Conservation (phyloP, 2,888 invertebrate genomes). For the Epiblema foenella region DNA sequence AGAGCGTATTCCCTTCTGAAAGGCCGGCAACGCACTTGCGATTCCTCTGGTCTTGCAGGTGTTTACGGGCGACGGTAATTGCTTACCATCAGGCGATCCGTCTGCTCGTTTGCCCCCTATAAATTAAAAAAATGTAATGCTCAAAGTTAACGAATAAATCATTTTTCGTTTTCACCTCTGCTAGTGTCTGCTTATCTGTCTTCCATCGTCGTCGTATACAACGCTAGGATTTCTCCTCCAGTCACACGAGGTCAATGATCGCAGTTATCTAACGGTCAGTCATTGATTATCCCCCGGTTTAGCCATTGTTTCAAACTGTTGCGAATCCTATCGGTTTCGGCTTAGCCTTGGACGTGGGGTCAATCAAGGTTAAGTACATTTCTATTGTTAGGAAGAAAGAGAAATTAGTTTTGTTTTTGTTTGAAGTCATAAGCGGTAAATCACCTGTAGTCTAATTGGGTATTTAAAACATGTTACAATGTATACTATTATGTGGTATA, state of each 20-base stretch:
- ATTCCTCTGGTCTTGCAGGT: too few relatives aligned
- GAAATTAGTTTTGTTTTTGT: not conserved
- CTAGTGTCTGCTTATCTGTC: too few relatives aligned
- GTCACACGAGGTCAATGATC: not conserved
- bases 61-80: too few relatives aligned
- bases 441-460: not conserved
- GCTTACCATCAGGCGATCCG: too few relatives aligned
- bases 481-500: too few relatives aligned
- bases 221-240: constrained; percentile 1
- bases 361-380: not conserved
- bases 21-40: too few relatives aligned
- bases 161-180: too few relatives aligned
- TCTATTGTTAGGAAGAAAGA: constrained; percentile 1
- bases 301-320: constrained; percentile 1
- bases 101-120: too few relatives aligned
- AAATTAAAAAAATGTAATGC: too few relatives aligned
- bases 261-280: not conserved
- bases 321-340: constrained; percentile 2
- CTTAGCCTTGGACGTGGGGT: not conserved
- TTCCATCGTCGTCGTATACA: not conserved
- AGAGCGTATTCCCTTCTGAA: too few relatives aligned
- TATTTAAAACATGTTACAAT: too few relatives aligned
- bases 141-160: too few relatives aligned
- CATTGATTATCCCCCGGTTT: constrained; percentile 1
- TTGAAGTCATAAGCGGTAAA: not conserved